Evolutionary conservation across 1,140 invertebrate genomes (phyloP).

Genomic region (Brachionus calyciflorus): DNA sequence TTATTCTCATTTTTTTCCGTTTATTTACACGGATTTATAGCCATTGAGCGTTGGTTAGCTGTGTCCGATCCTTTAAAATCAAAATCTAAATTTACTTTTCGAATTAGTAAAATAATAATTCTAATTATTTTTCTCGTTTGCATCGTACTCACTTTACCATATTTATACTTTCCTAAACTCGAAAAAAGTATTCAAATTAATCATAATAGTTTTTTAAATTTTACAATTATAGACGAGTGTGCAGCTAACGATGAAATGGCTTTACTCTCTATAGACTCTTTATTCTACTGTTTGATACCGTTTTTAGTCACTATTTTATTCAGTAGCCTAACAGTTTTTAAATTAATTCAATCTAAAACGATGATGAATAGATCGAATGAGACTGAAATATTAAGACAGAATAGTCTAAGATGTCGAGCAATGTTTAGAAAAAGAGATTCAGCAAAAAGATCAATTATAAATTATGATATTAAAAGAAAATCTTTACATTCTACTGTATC

Average conservation of each 20-base stretch:
- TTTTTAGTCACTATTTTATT: slow-evolving; percentile 19
- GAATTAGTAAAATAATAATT: not conserved
- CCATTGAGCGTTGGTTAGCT: slow-evolving; percentile 1
- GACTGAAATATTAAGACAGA: slow-evolving; percentile 14
- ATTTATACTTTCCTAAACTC: not conserved
- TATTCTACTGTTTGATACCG: slow-evolving; percentile 21
- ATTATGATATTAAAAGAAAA: not conserved
- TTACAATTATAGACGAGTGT: not conserved
- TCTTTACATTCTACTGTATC: not conserved
- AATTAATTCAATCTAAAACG: not conserved
- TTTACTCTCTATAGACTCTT: not conserved
- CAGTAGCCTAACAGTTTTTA: slow-evolving; percentile 2
- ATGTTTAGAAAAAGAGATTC: not conserved
- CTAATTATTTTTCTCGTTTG: not conserved
- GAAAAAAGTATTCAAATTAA: not conserved
- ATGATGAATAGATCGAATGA: slow-evolving; percentile 22
- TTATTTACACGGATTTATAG: slow-evolving; percentile 33
- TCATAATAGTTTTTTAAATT: not conserved
- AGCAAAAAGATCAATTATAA: not conserved
- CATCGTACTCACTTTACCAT: not conserved
- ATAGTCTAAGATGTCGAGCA: not conserved
- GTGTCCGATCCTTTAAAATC: slow-evolving; percentile 8
- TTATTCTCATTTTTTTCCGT: slow-evolving; percentile 22
- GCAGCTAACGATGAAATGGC: not conserved
- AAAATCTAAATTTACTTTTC: slow-evolving; percentile 9